These are phyloP conservation scores for Saccopteryx leptura DNA, from an alignment of 2,113 vertebrate species.

Conservation along the genomic window DNA sequence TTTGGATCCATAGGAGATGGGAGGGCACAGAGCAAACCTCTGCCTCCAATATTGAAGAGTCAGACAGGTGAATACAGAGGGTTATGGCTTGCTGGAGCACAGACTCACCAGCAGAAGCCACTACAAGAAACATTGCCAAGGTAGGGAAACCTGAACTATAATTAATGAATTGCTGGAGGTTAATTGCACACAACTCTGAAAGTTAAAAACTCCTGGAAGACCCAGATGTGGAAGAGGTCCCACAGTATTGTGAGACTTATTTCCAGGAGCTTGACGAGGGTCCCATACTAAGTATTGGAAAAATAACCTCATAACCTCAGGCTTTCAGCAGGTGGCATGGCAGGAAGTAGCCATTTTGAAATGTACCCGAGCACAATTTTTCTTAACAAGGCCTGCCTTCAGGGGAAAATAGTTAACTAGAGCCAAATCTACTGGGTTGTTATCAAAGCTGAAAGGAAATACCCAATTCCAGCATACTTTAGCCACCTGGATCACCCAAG, in stretches of 20 bases:
- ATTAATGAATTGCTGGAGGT: not conserved
- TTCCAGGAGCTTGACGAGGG: not conserved
- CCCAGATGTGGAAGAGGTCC: not conserved
- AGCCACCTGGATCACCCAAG: not conserved
- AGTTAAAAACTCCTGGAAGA: not conserved
- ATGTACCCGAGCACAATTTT: not conserved
- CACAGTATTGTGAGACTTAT: not conserved
- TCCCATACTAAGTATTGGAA: not conserved
- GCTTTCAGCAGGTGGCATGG: not conserved
- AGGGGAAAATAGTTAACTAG: not conserved
- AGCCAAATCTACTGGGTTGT: not conserved
- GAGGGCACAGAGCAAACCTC: not conserved
- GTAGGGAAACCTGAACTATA: not conserved
- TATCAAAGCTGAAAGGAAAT: not conserved
- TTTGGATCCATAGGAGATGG: not conserved
- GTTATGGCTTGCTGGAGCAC: not conserved
- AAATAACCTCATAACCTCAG: not conserved
- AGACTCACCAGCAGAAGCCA: not conserved
- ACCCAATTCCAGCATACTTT: not conserved
- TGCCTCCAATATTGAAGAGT: not conserved
- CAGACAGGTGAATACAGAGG: not conserved
- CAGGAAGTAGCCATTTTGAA: not conserved
- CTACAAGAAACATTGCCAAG: not conserved
- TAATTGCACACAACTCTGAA: not conserved
- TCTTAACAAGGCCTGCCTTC: not conserved